Conservation (phyloP, 2,797 vertebrate genomes). For the Dendrocincla tyrannina region DNA sequence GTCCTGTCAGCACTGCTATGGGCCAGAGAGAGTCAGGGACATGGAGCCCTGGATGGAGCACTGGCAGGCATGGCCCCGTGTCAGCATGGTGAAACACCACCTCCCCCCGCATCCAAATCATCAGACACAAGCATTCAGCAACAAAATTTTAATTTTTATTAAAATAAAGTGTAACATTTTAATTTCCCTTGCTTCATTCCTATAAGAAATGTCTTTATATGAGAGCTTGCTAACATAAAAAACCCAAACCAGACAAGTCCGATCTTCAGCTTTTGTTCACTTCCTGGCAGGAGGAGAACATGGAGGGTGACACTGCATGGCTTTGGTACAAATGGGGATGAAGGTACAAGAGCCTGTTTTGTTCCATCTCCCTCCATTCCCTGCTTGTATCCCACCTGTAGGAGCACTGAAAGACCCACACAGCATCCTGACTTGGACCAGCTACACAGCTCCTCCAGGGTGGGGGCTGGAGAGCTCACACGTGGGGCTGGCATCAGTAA, state of each 20-base stretch:
- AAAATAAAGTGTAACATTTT: constrained; percentile 29
- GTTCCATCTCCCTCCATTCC: neutral
- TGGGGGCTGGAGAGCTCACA: neutral
- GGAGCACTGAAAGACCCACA: neutral
- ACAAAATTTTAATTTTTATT: constrained; percentile 29
- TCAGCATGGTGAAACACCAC: accelerated
- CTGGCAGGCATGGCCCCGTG: accelerated
- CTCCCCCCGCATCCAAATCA: accelerated
- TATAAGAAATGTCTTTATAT: neutral
- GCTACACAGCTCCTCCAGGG: neutral
- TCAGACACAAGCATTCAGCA: neutral
- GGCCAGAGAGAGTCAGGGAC: neutral
- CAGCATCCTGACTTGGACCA: neutral
- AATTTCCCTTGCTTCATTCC: neutral
- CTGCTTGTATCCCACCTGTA: neutral
- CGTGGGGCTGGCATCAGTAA: neutral
- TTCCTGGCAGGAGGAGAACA: neutral
- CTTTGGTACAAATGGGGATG: neutral
- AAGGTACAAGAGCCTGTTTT: neutral
- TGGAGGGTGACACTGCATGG: neutral
- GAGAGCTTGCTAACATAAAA: neutral
- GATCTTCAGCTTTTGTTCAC: neutral
- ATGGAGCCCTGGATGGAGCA: neutral
- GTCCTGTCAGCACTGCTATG: neutral
- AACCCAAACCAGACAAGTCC: neutral